Evolutionary conservation across 2,888 invertebrate genomes (phyloP).

Genomic region (Escarpia spicata): DNA sequence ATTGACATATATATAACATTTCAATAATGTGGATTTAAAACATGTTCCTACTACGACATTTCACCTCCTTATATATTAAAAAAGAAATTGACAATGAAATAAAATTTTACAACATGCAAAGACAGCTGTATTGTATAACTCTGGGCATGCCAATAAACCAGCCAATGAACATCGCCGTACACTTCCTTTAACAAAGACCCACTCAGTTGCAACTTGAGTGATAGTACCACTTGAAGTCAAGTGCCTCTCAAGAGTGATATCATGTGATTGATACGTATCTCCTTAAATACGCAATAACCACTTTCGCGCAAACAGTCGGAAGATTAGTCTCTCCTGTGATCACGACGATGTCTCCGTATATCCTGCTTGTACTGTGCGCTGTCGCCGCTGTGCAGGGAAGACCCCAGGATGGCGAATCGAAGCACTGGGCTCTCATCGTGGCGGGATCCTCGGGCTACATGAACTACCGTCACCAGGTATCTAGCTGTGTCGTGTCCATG

Average conservation of each 20-base stretch:
- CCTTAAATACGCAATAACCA: neutral
- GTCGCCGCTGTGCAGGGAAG: neutral
- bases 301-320: neutral
- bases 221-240: neutral
- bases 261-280: neutral
- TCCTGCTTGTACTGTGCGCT: neutral
- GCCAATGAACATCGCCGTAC: neutral
- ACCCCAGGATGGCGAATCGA: neutral
- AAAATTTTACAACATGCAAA: too few species aligned
- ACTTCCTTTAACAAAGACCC: neutral
- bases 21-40: too few species aligned
- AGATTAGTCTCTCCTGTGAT: neutral
- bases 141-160: too few species aligned
- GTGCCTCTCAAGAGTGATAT: neutral
- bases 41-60: too few species aligned
- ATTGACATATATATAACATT: too few species aligned
- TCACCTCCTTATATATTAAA: too few species aligned
- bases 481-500: neutral
- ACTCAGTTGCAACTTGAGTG: neutral
- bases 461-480: constrained; percentile 73
- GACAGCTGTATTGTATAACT: too few species aligned
- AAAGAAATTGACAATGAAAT: too few species aligned
- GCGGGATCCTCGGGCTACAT: constrained; percentile 71
- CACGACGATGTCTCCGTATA: neutral
- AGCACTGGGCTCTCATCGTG: constrained; percentile 71